phyloP scores from a whole-genome alignment of 2,888 invertebrate species.

The Sthenelais limicola region DNA sequence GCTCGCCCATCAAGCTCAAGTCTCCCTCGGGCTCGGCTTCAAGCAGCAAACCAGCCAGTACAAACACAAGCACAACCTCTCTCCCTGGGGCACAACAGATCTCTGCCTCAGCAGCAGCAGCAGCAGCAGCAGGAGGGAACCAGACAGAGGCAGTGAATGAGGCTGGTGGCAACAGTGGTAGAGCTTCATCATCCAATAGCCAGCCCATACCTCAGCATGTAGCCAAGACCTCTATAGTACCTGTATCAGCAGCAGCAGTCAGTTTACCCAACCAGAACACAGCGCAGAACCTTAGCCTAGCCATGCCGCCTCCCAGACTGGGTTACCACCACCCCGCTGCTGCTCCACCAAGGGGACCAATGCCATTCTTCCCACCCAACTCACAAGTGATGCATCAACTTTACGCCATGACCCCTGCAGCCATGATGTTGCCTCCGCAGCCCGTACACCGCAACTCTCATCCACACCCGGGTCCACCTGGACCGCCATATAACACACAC shows the following conservation, averaged over 20 bases:
- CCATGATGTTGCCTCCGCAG: conserved; percentile 14
- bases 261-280: too few relatives aligned
- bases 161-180: not conserved
- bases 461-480: not conserved
- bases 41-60: too few relatives aligned
- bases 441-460: not conserved
- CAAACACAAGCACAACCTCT: not conserved
- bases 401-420: not conserved
- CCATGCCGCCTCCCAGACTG: too few relatives aligned
- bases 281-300: too few relatives aligned
- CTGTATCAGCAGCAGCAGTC: too few relatives aligned
- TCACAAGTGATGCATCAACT: conserved; percentile 4
- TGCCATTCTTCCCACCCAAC: conserved; percentile 12
- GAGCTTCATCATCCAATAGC: not conserved
- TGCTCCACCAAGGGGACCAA: conserved; percentile 1
- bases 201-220: not conserved
- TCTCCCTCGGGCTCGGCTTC: not conserved
- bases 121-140: conserved; percentile 28
- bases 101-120: conserved; percentile 9
- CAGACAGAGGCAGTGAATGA: too few relatives aligned
- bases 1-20: conserved; percentile 23
- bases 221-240: too few relatives aligned
- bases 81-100: not conserved
- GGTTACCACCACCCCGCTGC: conserved; percentile 6
- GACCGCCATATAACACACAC: conserved; percentile 52